Percentiles rank a stretch among this genome's conserved stretches.
Evolutionary conservation across 30 jellyfish, hydroid and myxozoan genomes (phyloP).

Genomic region (Morbakka virulenta): DNA sequence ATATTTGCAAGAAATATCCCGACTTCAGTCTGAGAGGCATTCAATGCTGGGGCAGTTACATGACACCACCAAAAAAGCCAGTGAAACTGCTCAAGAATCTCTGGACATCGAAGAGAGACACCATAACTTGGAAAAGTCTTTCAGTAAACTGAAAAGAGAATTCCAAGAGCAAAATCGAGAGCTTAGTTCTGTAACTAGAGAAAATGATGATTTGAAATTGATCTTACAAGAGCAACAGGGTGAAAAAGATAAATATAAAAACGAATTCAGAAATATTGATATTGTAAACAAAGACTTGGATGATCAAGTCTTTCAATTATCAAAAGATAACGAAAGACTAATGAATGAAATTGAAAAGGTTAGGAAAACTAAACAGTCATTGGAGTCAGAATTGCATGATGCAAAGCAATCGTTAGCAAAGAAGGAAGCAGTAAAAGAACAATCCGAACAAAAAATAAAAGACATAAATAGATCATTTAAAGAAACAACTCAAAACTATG

Average conservation of each 20-base stretch:
- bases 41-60: constrained; percentile 53
- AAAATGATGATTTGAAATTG: constrained; percentile 75
- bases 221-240: constrained; percentile 65
- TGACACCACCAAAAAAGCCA: constrained; percentile 48
- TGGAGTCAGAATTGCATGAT: constrained; percentile 53
- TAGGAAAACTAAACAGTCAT: constrained; percentile 22
- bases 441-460: background rate
- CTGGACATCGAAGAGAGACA: constrained; percentile 61
- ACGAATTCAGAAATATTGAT: constrained; percentile 63
- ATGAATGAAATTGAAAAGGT: constrained; percentile 43
- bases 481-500: background rate
- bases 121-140: constrained; percentile 38
- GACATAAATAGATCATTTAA: background rate
- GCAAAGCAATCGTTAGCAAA: constrained; percentile 14
- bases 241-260: constrained; percentile 54
- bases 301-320: constrained; percentile 78
- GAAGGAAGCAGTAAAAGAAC: background rate
- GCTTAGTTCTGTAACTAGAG: constrained; percentile 46
- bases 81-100: constrained; percentile 19
- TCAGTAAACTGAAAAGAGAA: constrained; percentile 56
- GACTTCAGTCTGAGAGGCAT: constrained; percentile 68
- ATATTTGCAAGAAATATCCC: constrained; percentile 40
- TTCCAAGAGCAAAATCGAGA: constrained; percentile 83
- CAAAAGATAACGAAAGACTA: constrained; percentile 75
- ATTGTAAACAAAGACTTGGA: constrained; percentile 84